Evolutionary conservation across 2,113 vertebrate species (phyloP), one percentile per base, ranked within the genome.

Genomic region (Apeltes quadracus): DNA sequence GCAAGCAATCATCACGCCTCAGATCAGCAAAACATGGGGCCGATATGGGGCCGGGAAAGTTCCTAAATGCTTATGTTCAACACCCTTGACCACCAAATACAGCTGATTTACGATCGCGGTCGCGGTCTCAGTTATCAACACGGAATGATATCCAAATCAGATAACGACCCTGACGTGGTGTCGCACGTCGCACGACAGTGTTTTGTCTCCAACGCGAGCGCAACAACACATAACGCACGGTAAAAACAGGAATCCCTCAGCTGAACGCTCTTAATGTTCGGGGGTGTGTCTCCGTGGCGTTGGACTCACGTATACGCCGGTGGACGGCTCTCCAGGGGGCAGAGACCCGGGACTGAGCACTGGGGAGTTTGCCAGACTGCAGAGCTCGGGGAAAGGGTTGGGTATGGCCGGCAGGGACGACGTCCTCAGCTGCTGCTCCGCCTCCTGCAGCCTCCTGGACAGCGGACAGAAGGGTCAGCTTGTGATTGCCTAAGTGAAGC

Each of bases 381-480:
- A 96, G 63, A 99, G 96, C 89, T 99, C 97, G 0, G 97, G 97
- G 79, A 99, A 99, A 0, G 97, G 97, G 84, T 99, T 98, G 32
- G 97, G 97, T 82, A 99, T 99, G 87, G 97, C 96, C 0, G 97
- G 97, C 88, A 99, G 93, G 51, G 97, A 99, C 0, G 97, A 98
- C 0, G 97, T 98, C 85, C 94, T 92, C 61, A 96, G 92, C 58
- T 99, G 96, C 83, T 95, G 95, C 41, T 97, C 96, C 83, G 95
- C 95, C 74, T 97, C 96, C 84, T 98, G 96, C 61, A 97, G 91
- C 72, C 96, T 96, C 89, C 97, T 99, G 79, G 0, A 88, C 53
- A 68, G 64, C 1, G 32, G 34, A 61, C 22, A 63, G 23, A n/a
- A 4, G 18, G 18, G 22, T 18, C 46, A 69, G n/a, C n/a, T 67